phyloP scores from a whole-genome alignment of 2,888 invertebrate genomes.

The Heliconius cydno region DNA sequence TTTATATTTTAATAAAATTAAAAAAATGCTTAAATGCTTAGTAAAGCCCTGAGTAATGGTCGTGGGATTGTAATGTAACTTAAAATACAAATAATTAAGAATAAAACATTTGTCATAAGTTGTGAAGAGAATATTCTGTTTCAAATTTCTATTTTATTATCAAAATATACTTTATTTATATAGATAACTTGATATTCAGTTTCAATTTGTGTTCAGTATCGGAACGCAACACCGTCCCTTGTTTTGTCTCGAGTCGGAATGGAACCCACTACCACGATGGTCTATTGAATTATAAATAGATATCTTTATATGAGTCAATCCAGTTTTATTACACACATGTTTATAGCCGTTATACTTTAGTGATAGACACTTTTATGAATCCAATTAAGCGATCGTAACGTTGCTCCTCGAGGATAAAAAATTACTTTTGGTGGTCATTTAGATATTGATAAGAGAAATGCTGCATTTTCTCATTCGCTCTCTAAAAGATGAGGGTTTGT shows the following conservation, averaged over 20 bases:
- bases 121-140: no score
- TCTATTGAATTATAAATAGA: background rate
- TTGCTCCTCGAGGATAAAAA: conserved; percentile 48
- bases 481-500: conserved; percentile 11
- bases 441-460: conserved; percentile 61
- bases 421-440: conserved; percentile 62
- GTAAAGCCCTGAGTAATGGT: no score
- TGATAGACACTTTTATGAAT: conserved; percentile 54
- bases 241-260: no score
- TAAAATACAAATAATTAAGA: no score
- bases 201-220: no score
- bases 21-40: background rate
- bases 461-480: background rate
- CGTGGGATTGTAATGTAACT: no score
- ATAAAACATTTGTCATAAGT: no score
- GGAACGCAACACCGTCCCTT: no score
- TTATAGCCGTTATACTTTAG: conserved; percentile 44
- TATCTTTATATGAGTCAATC: conserved; percentile 9
- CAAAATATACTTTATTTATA: no score
- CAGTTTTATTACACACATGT: conserved; percentile 32
- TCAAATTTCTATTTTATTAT: no score
- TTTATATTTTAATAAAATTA: background rate
- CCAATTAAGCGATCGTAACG: conserved; percentile 64
- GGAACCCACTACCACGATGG: no score
- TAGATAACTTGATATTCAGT: no score